Base-by-base conservation (phyloP, 1,140 invertebrate species). In the Anagrus nilaparvatae region DNA sequence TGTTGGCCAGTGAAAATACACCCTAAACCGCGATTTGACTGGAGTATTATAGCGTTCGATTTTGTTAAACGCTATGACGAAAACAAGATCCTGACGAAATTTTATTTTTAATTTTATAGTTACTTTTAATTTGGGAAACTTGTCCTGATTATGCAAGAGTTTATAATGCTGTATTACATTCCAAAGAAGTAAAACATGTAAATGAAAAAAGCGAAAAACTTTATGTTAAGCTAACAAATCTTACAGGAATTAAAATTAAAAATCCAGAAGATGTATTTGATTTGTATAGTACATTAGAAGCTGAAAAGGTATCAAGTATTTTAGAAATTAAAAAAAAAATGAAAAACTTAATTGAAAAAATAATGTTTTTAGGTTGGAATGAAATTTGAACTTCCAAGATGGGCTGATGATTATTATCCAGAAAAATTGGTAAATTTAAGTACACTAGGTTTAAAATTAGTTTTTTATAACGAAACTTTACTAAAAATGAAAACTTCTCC, bases 201-300 rank as follows among this genome's bases (percentile, higher is more conserved):
- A 59, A 78, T 3, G 52, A 63, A 2, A 51, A 73, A 18, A 70
- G 75, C 49, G 45, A 63, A 44, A 51, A 69, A 5, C 56, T 82
- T 18, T 77, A 74, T 43, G 49, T 69, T 12, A 65, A 74, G 32
- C 53, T 82, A 25, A 63, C 69, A 2, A 53, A 63, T 17, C 54
- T 68, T 1, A 77, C 76, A 0, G 80, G 79, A 4, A 55, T 71
- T 43, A 51, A 47, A 3, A 70, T 81, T n/a, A 58, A 60, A n/a
- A 69, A 67, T 44, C 70, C 77, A 4, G 75, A 77, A 24, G 78
- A 80, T 50, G 69, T 81, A 3, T 73, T 74, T 32, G 75, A 74
- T 25, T 50, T 84, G 10, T 81, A 78, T 46, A 71, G 69, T 33
- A 81, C 79, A 0, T 58, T 83, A 12, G 60, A 68, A 49, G 78